A percentile compares a stretch with the other conserved stretches of the same genome.
These are phyloP conservation scores for Indicator maculatus DNA, from an alignment of 2,113 vertebrate species.

Conservation along the genomic window DNA sequence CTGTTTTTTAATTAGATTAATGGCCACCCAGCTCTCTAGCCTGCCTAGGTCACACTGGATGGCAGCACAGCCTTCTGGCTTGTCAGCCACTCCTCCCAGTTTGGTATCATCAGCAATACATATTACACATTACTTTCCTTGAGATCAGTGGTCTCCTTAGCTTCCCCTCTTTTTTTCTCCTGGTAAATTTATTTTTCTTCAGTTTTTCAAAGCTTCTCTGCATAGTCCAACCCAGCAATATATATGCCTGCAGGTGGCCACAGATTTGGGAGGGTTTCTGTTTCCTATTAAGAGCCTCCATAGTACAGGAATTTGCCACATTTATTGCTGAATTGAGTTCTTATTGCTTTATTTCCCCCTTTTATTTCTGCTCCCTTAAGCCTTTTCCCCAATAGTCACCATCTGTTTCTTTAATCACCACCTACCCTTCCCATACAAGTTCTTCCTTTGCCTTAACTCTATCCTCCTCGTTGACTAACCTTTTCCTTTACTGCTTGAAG, in stretches of 20 bases:
- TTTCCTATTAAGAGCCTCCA: neutral
- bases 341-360: neutral
- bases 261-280: neutral
- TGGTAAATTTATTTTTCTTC: neutral
- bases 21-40: no score
- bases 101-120: neutral
- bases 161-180: neutral
- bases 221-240: neutral
- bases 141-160: neutral
- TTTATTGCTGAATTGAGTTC: neutral
- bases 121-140: neutral
- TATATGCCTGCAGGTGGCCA: neutral
- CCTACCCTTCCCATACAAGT: neutral
- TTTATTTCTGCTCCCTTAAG: neutral
- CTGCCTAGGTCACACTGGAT: no score
- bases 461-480: neutral
- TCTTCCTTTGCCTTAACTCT: constrained; percentile 15
- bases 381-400: neutral
- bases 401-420: constrained; percentile 18
- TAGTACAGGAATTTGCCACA: neutral
- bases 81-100: no score
- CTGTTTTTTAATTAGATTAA: no score
- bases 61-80: no score
- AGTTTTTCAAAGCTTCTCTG: neutral
- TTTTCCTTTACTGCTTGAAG: constrained; percentile 44